Base-by-base conservation (phyloP, 2,888 invertebrate genomes). In the Aproaerema taeniolella region DNA sequence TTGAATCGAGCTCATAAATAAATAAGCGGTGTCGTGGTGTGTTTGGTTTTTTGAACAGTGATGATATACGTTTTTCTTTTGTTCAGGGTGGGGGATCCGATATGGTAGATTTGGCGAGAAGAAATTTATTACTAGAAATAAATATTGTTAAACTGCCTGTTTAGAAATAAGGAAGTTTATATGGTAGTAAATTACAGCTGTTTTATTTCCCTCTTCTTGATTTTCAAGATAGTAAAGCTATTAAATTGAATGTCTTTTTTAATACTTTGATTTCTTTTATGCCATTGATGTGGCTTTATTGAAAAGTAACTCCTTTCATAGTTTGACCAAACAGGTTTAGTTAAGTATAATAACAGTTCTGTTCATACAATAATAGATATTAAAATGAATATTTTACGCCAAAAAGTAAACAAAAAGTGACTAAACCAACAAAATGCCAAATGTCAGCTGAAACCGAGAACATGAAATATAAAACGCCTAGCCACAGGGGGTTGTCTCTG, bases 1-100 rank as follows among this genome's bases (percentile, higher is more conserved):
- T 55, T 65, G 76, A 76, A 78, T 76, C 73, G 74, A 70, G 67
- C 77, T 79, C 81, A 79, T 83, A 83, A 82, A 83, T 83, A 83
- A 79, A 81, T 79, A 82, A 82, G 78, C 75, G 61, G 69, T 77
- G 73, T 80, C 74, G 78, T 74, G 76, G 80, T 67, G 70, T 77
- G 76, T 78, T 70, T 62, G 58, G 53, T 55, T 52, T 69, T 74
- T 73, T 75, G 69, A 68, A 54, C 67, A 58, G 66, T 67, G 69
- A 72, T 76, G 70, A 72, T 70, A 74, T 75, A 77, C 71, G 71
- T 66, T 60, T 59, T 66, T 65, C 69, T 64, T 67, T 79, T 81
- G 79, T 82, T 63, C 60, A 52, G 46, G 61, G 62, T 58, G 73
- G 77, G 76, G 73, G 74, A 70, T 72, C 69, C 66, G 66, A 67